These are phyloP conservation scores for Maniola jurtina DNA, from an alignment of 1,140 invertebrate species.

Conservation along the genomic window DNA sequence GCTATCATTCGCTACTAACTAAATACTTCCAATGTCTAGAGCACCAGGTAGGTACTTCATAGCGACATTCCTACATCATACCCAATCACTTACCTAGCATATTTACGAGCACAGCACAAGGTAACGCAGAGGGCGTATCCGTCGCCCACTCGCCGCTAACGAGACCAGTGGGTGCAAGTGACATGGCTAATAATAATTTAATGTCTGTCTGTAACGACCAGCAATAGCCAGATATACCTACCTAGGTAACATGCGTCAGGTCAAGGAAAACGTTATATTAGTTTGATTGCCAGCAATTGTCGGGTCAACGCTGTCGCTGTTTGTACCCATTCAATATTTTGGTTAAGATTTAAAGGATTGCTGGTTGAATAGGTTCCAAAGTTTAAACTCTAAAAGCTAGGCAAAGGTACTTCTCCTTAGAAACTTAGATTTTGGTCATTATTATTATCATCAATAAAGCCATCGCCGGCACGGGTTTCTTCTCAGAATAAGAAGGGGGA, in stretches of 20 bases:
- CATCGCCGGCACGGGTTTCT: too few relatives aligned
- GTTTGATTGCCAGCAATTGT: neutral
- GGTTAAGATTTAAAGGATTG: too few relatives aligned
- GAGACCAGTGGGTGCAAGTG: constrained; percentile 21
- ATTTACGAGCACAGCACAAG: constrained; percentile 20
- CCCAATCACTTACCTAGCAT: constrained; percentile 9
- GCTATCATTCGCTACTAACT: too few relatives aligned
- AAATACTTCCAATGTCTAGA: too few relatives aligned
- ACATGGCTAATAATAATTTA: constrained; percentile 7
- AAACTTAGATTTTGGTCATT: too few relatives aligned
- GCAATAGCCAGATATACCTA: neutral
- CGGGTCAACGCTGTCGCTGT: too few relatives aligned
- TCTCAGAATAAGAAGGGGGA: too few relatives aligned
- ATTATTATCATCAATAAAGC: too few relatives aligned
- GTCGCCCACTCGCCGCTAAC: constrained; percentile 24
- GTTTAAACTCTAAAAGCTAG: too few relatives aligned
- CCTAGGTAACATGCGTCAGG: neutral
- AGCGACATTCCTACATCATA: constrained; percentile 11
- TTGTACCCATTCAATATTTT: too few relatives aligned
- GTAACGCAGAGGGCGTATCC: constrained; percentile 25
- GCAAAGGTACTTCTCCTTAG: too few relatives aligned
- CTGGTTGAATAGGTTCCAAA: too few relatives aligned
- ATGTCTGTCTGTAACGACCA: neutral
- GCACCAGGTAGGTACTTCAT: neutral
- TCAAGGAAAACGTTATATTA: neutral